Conservation (phyloP, 1,140 invertebrate genomes). For the Sitobion miscanthi region DNA sequence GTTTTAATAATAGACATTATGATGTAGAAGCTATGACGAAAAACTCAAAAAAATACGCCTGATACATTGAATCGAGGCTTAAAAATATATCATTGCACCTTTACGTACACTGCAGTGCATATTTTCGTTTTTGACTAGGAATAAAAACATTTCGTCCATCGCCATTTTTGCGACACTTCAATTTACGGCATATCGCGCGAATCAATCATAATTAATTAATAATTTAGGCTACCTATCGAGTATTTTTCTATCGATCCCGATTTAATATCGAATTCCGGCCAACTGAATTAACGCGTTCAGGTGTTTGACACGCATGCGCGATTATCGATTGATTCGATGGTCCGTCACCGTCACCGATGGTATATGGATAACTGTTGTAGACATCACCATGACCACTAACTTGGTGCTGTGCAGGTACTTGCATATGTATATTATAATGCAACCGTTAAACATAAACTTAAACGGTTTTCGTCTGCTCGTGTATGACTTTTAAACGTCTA, state of each 20-base stretch:
- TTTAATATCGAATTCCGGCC: not conserved
- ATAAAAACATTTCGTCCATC: not conserved
- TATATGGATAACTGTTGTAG: too few species aligned
- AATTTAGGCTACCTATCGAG: not conserved
- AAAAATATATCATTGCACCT: not conserved
- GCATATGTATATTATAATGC: not conserved
- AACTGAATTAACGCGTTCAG: not conserved
- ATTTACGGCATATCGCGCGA: not conserved
- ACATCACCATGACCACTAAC: too few species aligned
- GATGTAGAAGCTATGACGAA: not conserved
- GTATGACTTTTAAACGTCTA: constrained; percentile 6
- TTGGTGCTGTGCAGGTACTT: too few species aligned
- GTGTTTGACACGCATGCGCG: too few species aligned
- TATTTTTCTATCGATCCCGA: too few species aligned
- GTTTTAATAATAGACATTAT: constrained; percentile 18
- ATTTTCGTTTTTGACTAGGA: not conserved
- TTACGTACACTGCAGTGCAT: not conserved
- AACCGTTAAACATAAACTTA: not conserved
- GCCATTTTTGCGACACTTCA: not conserved
- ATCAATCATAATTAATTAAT: too few species aligned
- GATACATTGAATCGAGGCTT: not conserved
- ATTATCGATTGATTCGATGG: not conserved
- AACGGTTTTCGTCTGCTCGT: not conserved
- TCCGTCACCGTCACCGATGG: not conserved
- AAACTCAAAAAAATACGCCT: not conserved